Base-by-base conservation (phyloP, 1,140 invertebrate genomes). In the Dolichoris vasculosae region DNA sequence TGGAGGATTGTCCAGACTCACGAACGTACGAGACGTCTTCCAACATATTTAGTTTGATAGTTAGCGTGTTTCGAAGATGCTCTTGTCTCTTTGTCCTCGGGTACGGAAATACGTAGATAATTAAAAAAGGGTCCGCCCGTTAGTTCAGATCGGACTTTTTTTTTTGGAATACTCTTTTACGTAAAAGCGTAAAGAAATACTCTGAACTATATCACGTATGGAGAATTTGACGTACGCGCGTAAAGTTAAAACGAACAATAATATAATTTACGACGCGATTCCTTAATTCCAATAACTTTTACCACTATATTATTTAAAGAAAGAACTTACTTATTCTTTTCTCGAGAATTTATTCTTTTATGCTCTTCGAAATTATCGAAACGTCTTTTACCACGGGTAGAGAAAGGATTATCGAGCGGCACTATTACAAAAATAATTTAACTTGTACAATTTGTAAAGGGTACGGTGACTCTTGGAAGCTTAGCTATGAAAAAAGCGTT, bases 1-100 rank as follows among this genome's bases (percentile, higher is more conserved):
- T 43, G 43, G 75, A 48, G 48, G 83, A 48, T 85, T n/a, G 83
- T 71, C 46, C 63, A 85, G 83, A 80, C 83, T 51, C 38, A 30
- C n/a, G 11, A 51, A 40, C 30, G 69, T 63, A 13, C 0, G 59
- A 48, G 43, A 30, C 48, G 15, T 40, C 11, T 82, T 71, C 55
- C 59, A 48, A 71, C 75, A 46, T 78, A 59, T 78, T 30, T 46
- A 17, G 30, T 43, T 11, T 43, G 30, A 32, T 26, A 35, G 26
- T 8, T 13, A 51, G 35, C 43, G 38, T 46, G 6, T 8, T 20
- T 15, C 17, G 2, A 13, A 4, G 11, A n/a, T 73, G 4, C 32
- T 13, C 20, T 48, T 23, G 15, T 11, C 73, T 0, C 11, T 35
- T 35, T 43, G 17, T 9, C 35, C 46, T 26, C 40, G 15, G 32